phyloP scores from a whole-genome alignment of 2,797 vertebrate species.

The Thalassophryne amazonica region DNA sequence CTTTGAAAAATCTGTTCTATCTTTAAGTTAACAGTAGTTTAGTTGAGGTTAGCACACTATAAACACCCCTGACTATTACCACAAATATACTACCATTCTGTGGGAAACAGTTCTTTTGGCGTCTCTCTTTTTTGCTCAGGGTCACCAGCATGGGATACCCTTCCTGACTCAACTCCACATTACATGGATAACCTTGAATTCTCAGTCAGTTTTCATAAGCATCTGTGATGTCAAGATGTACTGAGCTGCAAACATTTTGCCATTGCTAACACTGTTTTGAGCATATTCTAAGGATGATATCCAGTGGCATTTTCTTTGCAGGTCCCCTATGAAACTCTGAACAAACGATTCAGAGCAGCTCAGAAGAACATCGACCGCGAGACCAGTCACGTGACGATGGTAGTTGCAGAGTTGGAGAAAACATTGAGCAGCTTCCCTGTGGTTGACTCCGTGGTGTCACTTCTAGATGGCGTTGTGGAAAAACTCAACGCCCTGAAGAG shows the following conservation, averaged over 20 bases:
- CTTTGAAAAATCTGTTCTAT: no score
- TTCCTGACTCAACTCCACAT: no score
- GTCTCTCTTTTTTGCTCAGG: no score
- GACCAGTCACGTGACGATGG: conserved; percentile 98
- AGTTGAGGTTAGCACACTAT: no score
- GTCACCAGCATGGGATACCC: no score
- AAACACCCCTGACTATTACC: no score
- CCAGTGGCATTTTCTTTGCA: conserved; percentile 36
- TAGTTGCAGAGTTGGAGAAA: conserved; percentile 98
- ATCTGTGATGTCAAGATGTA: background rate
- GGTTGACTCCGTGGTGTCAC: conserved; percentile 95
- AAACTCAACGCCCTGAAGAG: conserved; percentile 97
- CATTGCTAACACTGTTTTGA: background rate
- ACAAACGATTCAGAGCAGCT: conserved; percentile 96
- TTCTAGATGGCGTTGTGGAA: conserved; percentile 96
- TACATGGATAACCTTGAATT: no score
- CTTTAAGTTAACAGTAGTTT: no score
- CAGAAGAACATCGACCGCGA: conserved; percentile 98
- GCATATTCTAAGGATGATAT: background rate
- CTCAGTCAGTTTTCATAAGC: background rate
- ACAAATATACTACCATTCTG: no score
- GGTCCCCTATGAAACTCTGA: conserved; percentile 98
- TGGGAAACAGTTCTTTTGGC: no score
- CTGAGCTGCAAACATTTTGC: background rate
- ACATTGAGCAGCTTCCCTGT: conserved; percentile 94